phyloP scores from a whole-genome alignment of 2,888 invertebrate genomes.

The Steinernema carpocapsae region DNA sequence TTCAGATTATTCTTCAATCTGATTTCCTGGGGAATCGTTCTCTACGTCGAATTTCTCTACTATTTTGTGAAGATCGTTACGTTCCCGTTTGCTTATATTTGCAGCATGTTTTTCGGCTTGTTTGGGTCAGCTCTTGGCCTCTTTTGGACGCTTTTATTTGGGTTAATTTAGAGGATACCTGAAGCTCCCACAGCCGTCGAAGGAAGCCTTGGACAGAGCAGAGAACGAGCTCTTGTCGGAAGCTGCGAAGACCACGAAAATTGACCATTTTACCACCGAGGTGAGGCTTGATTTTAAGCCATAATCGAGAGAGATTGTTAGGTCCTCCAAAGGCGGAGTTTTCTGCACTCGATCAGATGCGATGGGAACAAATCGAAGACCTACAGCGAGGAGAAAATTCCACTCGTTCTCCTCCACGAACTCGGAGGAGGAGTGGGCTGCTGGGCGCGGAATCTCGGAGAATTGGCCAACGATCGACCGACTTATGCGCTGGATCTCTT shows the following conservation, averaged over 20 bases:
- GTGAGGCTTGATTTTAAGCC: not conserved
- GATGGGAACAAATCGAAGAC: not conserved
- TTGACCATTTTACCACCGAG: not conserved
- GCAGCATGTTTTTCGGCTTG: not conserved
- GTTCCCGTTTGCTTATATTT: not conserved
- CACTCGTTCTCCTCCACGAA: slow-evolving; percentile 89
- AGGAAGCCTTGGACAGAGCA: not conserved
- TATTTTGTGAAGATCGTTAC: not conserved
- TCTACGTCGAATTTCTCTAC: slow-evolving; percentile 25
- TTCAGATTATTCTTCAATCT: slow-evolving; percentile 2
- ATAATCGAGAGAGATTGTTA: not conserved
- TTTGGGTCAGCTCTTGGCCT: not conserved
- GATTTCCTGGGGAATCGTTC: not conserved
- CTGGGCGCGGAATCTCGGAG: slow-evolving; percentile 89
- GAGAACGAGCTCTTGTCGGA: slow-evolving; percentile 1
- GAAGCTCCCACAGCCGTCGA: not conserved
- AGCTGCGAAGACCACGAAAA: not conserved
- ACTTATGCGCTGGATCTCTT: slow-evolving; percentile 87
- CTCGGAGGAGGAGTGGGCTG: slow-evolving; percentile 88
- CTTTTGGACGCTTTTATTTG: not conserved
- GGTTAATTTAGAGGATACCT: not conserved
- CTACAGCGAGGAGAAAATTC: slow-evolving; percentile 69
- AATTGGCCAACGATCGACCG: slow-evolving; percentile 77
- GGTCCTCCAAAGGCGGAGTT: not conserved
- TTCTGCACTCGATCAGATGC: slow-evolving; percentile 5